A percentile compares a stretch with the other conserved stretches of the same genome.
Conservation (phyloP, 2,797 vertebrate genomes). For the Helarctos malayanus region DNA sequence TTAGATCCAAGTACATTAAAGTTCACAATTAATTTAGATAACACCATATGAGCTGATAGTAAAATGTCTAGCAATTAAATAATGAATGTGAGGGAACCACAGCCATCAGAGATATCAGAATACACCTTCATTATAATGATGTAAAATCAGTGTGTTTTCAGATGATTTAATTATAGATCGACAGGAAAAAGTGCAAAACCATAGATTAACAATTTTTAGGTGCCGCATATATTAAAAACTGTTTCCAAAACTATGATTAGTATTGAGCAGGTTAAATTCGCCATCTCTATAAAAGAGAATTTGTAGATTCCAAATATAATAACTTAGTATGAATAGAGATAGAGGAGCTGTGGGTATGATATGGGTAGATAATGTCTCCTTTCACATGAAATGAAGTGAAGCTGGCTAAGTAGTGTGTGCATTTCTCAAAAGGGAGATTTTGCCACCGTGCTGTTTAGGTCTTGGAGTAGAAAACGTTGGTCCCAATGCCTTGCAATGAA, state of each 20-base stretch:
- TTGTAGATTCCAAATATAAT: slow-evolving; percentile 87
- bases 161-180: slow-evolving; percentile 91
- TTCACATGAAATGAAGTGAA: slow-evolving; percentile 47
- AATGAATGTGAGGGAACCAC: slow-evolving; percentile 84
- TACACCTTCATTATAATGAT: slow-evolving; percentile 86
- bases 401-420: neutral
- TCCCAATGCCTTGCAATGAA: neutral
- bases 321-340: slow-evolving; percentile 83
- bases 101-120: slow-evolving; percentile 87
- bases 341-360: slow-evolving; percentile 75
- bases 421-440: slow-evolving; percentile 32
- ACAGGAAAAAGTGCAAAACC: slow-evolving; percentile 87
- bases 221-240: slow-evolving; percentile 87
- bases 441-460: neutral
- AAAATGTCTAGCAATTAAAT: slow-evolving; percentile 88
- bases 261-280: slow-evolving; percentile 87
- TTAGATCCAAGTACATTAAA: slow-evolving; percentile 86
- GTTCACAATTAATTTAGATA: slow-evolving; percentile 90
- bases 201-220: slow-evolving; percentile 89
- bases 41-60: slow-evolving; percentile 82
- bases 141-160: slow-evolving; percentile 89
- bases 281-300: slow-evolving; percentile 86
- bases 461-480: neutral
- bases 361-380: slow-evolving; percentile 80
- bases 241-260: slow-evolving; percentile 89